These are phyloP conservation scores for Solenopsis fugax DNA, from an alignment of 1,140 invertebrate species.

Conservation along the genomic window DNA sequence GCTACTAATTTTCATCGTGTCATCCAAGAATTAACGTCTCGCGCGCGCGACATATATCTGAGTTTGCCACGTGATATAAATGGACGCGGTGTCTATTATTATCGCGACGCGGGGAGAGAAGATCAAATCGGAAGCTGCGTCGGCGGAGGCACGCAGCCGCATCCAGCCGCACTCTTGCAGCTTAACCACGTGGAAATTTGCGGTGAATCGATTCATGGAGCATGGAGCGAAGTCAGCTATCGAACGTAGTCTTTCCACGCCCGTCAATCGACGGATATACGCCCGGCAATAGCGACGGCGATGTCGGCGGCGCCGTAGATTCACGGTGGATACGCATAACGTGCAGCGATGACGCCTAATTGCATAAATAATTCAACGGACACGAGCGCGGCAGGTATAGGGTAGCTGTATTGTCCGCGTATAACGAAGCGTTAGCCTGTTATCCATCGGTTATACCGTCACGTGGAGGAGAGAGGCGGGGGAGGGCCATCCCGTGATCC, in stretches of 20 bases:
- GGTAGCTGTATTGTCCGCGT: constrained; percentile 76
- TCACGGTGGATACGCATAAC: constrained; percentile 71
- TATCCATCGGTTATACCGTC: constrained; percentile 79
- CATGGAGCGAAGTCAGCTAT: constrained; percentile 50
- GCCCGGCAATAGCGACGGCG: constrained; percentile 27
- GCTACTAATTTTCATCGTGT: constrained; percentile 10
- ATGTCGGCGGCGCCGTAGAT: constrained; percentile 42
- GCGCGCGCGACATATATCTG: neutral
- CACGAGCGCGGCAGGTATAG: constrained; percentile 66
- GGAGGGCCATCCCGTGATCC: constrained; percentile 67
- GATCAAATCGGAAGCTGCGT: neutral
- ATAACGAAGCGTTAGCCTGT: constrained; percentile 82
- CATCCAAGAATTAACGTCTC: constrained; percentile 40
- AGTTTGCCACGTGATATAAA: constrained; percentile 23
- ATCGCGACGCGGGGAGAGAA: neutral
- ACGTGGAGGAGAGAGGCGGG: constrained; percentile 29
- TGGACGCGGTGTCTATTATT: constrained; percentile 9
- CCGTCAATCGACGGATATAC: constrained; percentile 59
- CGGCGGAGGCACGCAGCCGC: neutral
- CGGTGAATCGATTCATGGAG: constrained; percentile 57
- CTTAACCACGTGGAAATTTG: constrained; percentile 45
- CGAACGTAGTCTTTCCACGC: constrained; percentile 65
- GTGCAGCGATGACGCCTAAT: constrained; percentile 79
- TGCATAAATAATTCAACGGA: constrained; percentile 84
- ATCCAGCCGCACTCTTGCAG: constrained; percentile 37